Evolutionary conservation across 1,140 invertebrate species (phyloP).

Genomic region (Caligus rogercresseyi): DNA sequence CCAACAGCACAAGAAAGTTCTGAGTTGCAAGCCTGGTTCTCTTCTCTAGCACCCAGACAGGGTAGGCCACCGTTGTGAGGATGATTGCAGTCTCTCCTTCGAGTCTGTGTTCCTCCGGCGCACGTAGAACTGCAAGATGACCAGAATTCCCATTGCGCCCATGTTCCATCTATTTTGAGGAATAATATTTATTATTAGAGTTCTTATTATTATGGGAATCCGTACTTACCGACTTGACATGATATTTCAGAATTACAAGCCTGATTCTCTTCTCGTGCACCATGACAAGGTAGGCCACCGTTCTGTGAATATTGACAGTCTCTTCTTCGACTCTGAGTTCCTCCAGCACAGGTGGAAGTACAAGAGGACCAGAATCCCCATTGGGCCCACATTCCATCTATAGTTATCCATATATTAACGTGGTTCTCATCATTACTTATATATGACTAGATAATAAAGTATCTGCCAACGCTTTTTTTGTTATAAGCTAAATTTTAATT

Average conservation of each 20-base stretch:
- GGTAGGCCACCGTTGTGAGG: no score
- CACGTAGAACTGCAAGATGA: no score
- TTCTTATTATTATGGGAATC: no score
- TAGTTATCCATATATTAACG: no score
- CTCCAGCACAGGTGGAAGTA: neutral
- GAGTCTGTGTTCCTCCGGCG: no score
- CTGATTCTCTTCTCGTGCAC: neutral
- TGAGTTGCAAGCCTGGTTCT: no score
- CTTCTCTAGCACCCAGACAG: conserved; percentile 25
- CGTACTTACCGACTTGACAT: neutral
- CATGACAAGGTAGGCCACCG: conserved; percentile 28
- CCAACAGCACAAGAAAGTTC: no score
- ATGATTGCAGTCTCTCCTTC: no score
- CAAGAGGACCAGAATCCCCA: neutral
- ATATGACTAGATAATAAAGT: neutral
- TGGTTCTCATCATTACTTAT: no score
- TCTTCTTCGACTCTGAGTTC: neutral
- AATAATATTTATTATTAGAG: no score
- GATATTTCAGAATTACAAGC: neutral
- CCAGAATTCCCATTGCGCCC: no score
- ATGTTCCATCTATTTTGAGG: no score
- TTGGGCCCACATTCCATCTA: neutral
- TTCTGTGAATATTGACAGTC: conserved; percentile 30
- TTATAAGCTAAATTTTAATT: conserved; percentile 27
- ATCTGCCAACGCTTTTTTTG: neutral